Percentiles rank a stretch among this genome's conserved stretches.
Conservation (phyloP, 2,113 vertebrate species). For the Symphodus melops region DNA sequence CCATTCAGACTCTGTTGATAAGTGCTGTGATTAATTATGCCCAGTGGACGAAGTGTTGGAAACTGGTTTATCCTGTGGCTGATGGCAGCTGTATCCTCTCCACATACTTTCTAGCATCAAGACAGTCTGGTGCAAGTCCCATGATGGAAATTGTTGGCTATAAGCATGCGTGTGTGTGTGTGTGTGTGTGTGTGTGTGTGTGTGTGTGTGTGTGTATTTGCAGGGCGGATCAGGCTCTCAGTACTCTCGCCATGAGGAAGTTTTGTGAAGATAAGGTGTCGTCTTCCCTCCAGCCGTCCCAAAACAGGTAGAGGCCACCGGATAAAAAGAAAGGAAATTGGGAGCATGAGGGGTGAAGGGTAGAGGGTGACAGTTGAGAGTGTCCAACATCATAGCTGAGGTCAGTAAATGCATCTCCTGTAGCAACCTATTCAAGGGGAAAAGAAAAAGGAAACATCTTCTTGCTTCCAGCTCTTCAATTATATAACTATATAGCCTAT, state of each 20-base stretch:
- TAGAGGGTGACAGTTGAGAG: neutral
- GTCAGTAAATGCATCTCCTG: conserved; percentile 21
- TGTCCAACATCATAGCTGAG: conserved; percentile 1
- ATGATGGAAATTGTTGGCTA: conserved; percentile 64
- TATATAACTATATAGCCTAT: conserved; percentile 1
- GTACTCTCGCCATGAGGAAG: conserved; percentile 93
- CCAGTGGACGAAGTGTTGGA: conserved; percentile 55
- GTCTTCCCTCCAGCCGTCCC: conserved; percentile 90
- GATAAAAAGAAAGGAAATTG: conserved; percentile 18
- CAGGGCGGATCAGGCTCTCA: conserved; percentile 93
- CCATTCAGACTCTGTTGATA: conserved; percentile 45
- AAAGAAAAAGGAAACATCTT: conserved; percentile 16
- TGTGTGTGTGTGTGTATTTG: conserved; percentile 20
- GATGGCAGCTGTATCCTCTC: conserved; percentile 74
- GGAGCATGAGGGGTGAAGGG: neutral
- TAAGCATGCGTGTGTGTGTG: conserved; percentile 12
- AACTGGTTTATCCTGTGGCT: conserved; percentile 64
- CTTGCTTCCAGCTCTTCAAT: conserved; percentile 1
- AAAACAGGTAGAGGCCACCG: conserved; percentile 85
- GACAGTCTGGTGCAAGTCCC: conserved; percentile 57
- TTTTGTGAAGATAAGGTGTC: conserved; percentile 96
- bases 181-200: conserved; percentile 38
- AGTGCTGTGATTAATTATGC: conserved; percentile 58
- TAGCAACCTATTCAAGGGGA: neutral
- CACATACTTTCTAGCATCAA: conserved; percentile 64